Evolutionary conservation across 2,113 vertebrate genomes (phyloP).

Genomic region (Tenrec ecaudatus): DNA sequence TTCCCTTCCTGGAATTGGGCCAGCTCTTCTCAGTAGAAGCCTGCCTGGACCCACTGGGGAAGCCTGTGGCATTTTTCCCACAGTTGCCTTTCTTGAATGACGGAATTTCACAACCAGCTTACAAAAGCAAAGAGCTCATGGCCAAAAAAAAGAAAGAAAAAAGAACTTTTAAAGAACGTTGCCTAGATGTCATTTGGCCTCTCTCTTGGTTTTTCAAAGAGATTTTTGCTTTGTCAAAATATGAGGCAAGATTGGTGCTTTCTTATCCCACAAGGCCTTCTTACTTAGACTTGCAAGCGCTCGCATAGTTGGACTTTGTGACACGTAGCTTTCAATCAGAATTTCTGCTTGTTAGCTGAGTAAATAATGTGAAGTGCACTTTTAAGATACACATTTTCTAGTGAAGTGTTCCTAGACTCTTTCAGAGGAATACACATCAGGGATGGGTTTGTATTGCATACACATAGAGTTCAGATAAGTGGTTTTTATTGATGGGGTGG

Average conservation of each 20-base stretch:
- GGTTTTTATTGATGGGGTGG: slow-evolving; percentile 16
- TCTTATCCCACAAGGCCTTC: not conserved
- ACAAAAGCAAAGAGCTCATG: slow-evolving; percentile 37
- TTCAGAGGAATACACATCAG: slow-evolving; percentile 14
- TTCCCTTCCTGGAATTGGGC: slow-evolving; percentile 62
- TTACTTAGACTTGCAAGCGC: not conserved
- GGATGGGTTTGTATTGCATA: slow-evolving; percentile 24
- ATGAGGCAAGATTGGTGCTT: not conserved
- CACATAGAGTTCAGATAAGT: slow-evolving; percentile 4
- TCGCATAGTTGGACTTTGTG: slow-evolving; percentile 15
- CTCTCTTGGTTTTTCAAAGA: slow-evolving; percentile 57
- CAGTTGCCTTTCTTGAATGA: slow-evolving; percentile 40
- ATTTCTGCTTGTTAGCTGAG: slow-evolving; percentile 17
- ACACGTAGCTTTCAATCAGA: slow-evolving; percentile 7
- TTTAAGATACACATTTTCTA: slow-evolving; percentile 31
- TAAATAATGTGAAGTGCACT: slow-evolving; percentile 47
- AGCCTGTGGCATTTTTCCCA: slow-evolving; percentile 48
- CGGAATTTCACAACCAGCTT: slow-evolving; percentile 66
- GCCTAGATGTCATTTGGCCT: slow-evolving; percentile 51
- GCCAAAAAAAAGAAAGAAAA: slow-evolving; percentile 52
- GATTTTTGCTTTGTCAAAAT: slow-evolving; percentile 44
- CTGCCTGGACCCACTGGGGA: not conserved
- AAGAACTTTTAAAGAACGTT: slow-evolving; percentile 61
- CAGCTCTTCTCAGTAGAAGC: slow-evolving; percentile 44
- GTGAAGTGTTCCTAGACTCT: not conserved